Evolutionary conservation across 2,888 invertebrate genomes (phyloP).

Genomic region (Drosophila parthenogenetica): DNA sequence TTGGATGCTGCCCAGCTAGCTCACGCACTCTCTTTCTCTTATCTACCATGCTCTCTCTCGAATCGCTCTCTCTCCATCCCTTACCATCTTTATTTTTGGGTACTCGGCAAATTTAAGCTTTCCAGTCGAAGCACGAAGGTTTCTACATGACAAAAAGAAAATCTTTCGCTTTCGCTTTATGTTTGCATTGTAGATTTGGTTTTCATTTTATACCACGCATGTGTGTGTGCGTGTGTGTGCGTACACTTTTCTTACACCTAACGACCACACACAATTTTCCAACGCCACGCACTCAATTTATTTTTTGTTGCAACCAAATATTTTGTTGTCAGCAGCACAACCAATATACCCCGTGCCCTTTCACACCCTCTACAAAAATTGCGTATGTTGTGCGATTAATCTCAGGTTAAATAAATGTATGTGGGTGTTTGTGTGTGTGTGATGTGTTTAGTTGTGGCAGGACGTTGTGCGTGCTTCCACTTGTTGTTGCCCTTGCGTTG

Average conservation of each 20-base stretch:
- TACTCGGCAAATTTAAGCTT: conserved; percentile 8
- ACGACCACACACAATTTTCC: conserved; percentile 66
- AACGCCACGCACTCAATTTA: conserved; percentile 78
- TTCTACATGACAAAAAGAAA: conserved; percentile 11
- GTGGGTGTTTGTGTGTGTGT: conserved; percentile 31
- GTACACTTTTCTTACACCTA: conserved; percentile 67
- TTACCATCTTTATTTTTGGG: background rate
- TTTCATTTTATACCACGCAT: conserved; percentile 4
- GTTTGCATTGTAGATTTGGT: conserved; percentile 75
- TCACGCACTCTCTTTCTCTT: conserved; percentile 9
- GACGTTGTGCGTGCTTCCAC: conserved; percentile 25
- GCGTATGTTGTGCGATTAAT: conserved; percentile 68
- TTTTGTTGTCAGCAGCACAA: conserved; percentile 51
- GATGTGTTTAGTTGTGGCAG: conserved; percentile 10
- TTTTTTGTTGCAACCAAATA: conserved; percentile 77
- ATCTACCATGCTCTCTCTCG: background rate
- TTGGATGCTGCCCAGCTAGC: conserved; percentile 44
- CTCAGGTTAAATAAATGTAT: conserved; percentile 72
- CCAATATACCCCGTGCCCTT: conserved; percentile 5
- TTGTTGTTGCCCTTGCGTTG: conserved; percentile 47
- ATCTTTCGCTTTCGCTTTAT: conserved; percentile 30
- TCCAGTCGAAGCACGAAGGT: conserved; percentile 11
- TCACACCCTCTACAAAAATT: conserved; percentile 15
- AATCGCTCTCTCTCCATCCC: conserved; percentile 5
- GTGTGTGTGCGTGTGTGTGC: conserved; percentile 29